These are phyloP conservation scores for Ataeniobius toweri DNA, from an alignment of 2,797 vertebrate genomes.

Conservation along the genomic window DNA sequence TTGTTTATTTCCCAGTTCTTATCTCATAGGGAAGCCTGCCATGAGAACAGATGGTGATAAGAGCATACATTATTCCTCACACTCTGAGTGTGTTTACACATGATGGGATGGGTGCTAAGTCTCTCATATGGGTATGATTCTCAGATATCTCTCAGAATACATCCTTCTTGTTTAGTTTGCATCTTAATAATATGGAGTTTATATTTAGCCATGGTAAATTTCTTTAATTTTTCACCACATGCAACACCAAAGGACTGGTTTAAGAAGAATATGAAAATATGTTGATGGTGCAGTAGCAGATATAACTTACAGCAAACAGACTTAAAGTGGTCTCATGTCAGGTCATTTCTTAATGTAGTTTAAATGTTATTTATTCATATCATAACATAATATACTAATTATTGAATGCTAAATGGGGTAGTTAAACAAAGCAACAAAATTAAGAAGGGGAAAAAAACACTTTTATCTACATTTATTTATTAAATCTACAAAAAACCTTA, in stretches of 20 bases:
- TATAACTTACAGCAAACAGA: neutral
- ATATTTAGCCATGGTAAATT: neutral
- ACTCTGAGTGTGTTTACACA: neutral
- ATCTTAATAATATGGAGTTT: neutral
- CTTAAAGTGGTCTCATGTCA: neutral
- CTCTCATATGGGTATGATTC: neutral
- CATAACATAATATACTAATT: neutral
- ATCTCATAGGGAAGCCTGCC: conserved; percentile 13
- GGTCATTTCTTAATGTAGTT: neutral
- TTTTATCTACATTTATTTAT: neutral
- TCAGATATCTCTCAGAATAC: neutral
- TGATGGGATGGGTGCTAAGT: neutral
- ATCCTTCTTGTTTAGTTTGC: neutral
- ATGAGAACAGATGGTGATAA: conserved; percentile 22
- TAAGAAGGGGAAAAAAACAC: neutral
- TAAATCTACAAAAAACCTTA: neutral
- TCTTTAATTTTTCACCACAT: neutral
- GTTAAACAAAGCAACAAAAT: neutral
- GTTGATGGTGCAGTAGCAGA: neutral
- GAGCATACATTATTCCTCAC: conserved; percentile 13
- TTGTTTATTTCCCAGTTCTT: conserved; percentile 19
- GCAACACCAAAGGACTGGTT: neutral
- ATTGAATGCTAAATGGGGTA: neutral
- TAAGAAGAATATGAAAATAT: neutral
- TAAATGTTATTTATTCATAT: neutral